Evolutionary conservation across 2,113 vertebrate genomes (phyloP).

Genomic region (Diphyllodes magnificus): DNA sequence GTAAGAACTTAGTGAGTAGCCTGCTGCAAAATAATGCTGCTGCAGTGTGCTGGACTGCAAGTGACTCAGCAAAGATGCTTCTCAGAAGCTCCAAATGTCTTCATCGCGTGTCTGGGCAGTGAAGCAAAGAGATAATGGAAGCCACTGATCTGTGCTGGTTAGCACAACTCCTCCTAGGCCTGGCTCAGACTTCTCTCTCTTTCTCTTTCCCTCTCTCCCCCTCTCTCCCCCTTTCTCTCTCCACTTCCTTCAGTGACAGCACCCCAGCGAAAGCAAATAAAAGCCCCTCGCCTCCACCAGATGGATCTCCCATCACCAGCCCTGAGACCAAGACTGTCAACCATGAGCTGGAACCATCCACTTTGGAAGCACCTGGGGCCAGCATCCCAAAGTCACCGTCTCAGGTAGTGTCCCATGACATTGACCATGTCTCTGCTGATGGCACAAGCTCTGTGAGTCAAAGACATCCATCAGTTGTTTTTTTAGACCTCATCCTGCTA

Average conservation of each 20-base stretch:
- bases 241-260: constrained; percentile 67
- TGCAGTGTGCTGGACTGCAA: background rate
- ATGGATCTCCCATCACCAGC: constrained; percentile 72
- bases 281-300: constrained; percentile 74
- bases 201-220: background rate
- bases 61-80: background rate
- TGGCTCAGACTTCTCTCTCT: constrained; percentile 33
- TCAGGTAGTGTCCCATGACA: constrained; percentile 78
- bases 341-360: constrained; percentile 77
- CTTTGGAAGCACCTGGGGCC: constrained; percentile 74
- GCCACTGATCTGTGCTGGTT: background rate
- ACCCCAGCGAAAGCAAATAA: constrained; percentile 74
- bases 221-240: background rate
- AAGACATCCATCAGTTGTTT: background rate
- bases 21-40: background rate
- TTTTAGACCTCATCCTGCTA: background rate
- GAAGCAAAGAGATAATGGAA: background rate
- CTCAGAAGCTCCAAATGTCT: background rate
- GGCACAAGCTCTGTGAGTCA: background rate
- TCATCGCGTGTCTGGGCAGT: background rate
- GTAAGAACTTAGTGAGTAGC: background rate
- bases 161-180: background rate
- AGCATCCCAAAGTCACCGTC: constrained; percentile 93
- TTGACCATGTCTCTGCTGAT: background rate
- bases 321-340: constrained; percentile 81